These are phyloP conservation scores for Aphis craccivora DNA, from an alignment of 1,140 invertebrate species.

Conservation along the genomic window DNA sequence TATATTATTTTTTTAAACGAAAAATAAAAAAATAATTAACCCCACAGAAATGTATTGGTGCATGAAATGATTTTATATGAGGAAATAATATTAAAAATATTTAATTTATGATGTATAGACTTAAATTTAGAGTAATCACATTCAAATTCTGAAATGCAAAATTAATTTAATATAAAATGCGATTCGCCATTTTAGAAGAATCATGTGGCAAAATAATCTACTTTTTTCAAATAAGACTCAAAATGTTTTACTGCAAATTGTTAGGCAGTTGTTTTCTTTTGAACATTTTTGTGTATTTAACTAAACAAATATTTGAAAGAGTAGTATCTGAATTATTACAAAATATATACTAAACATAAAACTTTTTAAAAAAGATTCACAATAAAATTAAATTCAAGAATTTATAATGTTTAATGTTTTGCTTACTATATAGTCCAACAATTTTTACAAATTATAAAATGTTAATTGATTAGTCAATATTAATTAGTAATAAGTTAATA, in stretches of 20 bases:
- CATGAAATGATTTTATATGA: too few species aligned
- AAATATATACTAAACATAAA: background rate
- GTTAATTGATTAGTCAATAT: background rate
- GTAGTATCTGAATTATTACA: background rate
- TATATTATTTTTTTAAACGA: too few species aligned
- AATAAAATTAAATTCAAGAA: too few species aligned
- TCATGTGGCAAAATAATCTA: background rate
- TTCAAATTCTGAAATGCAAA: too few species aligned
- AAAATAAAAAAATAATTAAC: too few species aligned
- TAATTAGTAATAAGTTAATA: background rate
- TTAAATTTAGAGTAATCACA: too few species aligned
- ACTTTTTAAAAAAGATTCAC: background rate
- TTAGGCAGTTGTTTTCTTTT: background rate
- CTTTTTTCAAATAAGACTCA: background rate
- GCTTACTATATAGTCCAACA: background rate
- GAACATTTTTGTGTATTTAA: background rate
- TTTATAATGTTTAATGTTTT: background rate
- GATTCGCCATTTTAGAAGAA: background rate
- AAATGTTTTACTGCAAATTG: background rate
- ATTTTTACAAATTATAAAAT: background rate
- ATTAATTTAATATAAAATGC: background rate
- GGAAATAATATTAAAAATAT: too few species aligned
- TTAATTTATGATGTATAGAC: too few species aligned
- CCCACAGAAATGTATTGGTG: too few species aligned
- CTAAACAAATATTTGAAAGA: background rate